phyloP scores from a whole-genome alignment of 2,888 invertebrate species.

The Eubasilissa splendida region DNA sequence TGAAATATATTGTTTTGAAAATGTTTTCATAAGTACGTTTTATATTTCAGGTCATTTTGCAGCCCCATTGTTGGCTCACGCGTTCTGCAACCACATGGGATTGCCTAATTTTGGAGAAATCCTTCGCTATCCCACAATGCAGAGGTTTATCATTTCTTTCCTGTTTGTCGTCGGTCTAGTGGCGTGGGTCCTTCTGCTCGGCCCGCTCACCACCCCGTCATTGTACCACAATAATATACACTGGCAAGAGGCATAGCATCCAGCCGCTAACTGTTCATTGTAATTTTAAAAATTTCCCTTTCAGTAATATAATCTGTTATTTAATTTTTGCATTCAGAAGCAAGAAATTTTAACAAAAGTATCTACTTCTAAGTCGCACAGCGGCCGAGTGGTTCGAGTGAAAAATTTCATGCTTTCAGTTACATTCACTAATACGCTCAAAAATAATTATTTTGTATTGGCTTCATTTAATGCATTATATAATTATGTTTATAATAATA shows the following conservation, averaged over 20 bases:
- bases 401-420: too few relatives aligned
- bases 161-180: constrained; percentile 84
- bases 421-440: too few relatives aligned
- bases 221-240: constrained; percentile 76
- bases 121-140: constrained; percentile 65
- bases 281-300: too few relatives aligned
- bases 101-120: constrained; percentile 87
- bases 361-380: too few relatives aligned
- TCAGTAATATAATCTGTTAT: too few relatives aligned
- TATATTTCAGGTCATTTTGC: constrained; percentile 82
- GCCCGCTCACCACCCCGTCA: constrained; percentile 82
- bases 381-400: too few relatives aligned
- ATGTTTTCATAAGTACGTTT: not conserved
- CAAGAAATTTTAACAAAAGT: too few relatives aligned
- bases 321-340: too few relatives aligned
- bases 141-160: constrained; percentile 76
- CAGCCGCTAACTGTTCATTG: not conserved
- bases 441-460: too few relatives aligned
- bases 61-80: constrained; percentile 91
- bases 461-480: too few relatives aligned
- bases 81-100: constrained; percentile 98
- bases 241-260: constrained; percentile 63
- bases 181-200: constrained; percentile 83
- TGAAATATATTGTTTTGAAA: not conserved
- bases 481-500: too few relatives aligned